Evolutionary conservation across 2,888 invertebrate genomes (phyloP).

Genomic region (Parapristionchus giblindavisi): DNA sequence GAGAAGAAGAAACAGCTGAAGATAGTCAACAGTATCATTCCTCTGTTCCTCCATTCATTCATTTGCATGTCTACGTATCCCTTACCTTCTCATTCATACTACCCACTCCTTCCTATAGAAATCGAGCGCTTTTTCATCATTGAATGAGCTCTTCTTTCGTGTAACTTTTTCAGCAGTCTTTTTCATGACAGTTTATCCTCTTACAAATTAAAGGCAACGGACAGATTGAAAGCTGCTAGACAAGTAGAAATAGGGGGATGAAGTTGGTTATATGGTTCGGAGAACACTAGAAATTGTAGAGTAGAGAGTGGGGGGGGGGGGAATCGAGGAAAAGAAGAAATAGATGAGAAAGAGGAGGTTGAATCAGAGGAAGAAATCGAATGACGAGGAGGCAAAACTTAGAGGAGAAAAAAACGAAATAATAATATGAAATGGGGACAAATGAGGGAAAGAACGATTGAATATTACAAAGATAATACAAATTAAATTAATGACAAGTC

Average conservation of each 20-base stretch:
- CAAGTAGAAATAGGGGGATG: too few species aligned
- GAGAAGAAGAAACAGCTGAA: too few species aligned
- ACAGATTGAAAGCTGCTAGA: too few species aligned
- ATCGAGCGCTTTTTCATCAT: neutral
- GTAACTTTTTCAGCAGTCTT: neutral
- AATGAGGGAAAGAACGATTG: slow-evolving; percentile 15
- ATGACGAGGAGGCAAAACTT: too few species aligned
- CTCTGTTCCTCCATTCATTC: too few species aligned
- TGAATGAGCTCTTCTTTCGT: neutral
- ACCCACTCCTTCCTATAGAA: neutral
- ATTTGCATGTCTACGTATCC: too few species aligned
- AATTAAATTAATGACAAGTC: neutral
- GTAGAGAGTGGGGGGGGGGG: slow-evolving; percentile 4
- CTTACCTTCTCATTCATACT: neutral
- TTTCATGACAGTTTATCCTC: too few species aligned
- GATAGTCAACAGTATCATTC: too few species aligned
- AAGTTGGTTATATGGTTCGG: too few species aligned
- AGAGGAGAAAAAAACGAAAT: too few species aligned
- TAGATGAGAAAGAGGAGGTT: neutral
- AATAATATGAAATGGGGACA: neutral
- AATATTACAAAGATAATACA: neutral
- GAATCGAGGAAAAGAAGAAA: slow-evolving; percentile 2
- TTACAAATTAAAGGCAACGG: too few species aligned
- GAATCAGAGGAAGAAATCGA: slow-evolving; percentile 17
- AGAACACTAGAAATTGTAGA: too few species aligned